Conservation (phyloP, 2,113 vertebrate genomes). For the Sinocyclocheilus anophthalmus region DNA sequence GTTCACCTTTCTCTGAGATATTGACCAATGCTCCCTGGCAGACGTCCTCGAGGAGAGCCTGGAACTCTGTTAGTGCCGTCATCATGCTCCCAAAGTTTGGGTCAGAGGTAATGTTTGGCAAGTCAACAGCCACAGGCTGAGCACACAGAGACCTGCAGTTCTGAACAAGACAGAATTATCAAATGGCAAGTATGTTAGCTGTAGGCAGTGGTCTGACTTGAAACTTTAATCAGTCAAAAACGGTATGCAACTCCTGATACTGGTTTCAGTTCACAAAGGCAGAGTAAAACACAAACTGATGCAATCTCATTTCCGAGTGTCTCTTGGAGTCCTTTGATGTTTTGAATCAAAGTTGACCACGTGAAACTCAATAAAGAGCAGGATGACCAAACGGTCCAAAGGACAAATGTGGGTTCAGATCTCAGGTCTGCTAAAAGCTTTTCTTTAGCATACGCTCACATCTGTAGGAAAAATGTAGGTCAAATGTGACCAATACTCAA, state of each 20-base stretch:
- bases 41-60: constrained; percentile 72
- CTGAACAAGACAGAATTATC: constrained; percentile 53
- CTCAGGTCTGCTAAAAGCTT: not conserved
- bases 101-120: constrained; percentile 57
- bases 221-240: not conserved
- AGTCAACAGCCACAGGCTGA: constrained; percentile 59
- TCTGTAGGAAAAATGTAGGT: no score
- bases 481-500: no score
- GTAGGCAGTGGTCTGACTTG: not conserved
- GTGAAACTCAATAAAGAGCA: not conserved
- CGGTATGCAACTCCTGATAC: not conserved
- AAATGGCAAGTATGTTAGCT: not conserved
- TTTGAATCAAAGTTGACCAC: not conserved
- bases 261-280: not conserved
- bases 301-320: not conserved
- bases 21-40: constrained; percentile 72
- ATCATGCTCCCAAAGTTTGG: constrained; percentile 61
- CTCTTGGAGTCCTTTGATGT: not conserved
- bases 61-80: constrained; percentile 71
- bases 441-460: not conserved
- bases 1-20: constrained; percentile 74
- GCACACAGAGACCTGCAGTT: constrained; percentile 65
- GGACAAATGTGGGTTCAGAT: no score
- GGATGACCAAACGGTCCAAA: no score
- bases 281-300: constrained; percentile 1